These are phyloP conservation scores for Oryzias melastigma DNA, from an alignment of 2,113 vertebrate genomes.

Conservation along the genomic window DNA sequence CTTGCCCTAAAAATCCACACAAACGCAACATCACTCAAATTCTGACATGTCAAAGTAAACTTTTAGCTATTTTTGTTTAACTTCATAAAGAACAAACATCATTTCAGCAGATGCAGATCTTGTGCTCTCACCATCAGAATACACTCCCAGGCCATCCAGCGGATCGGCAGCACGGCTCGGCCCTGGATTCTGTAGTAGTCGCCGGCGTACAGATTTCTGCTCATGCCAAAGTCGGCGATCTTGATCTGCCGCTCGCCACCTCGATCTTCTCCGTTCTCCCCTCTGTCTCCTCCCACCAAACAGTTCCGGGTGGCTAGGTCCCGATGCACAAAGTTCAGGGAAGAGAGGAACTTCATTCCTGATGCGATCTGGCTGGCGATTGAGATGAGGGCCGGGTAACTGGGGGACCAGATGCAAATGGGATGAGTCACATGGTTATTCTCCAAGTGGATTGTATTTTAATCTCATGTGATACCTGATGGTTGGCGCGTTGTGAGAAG, in stretches of 20 bases:
- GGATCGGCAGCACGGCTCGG: conserved; percentile 89
- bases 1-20: conserved; percentile 79
- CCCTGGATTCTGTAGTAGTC: conserved; percentile 94
- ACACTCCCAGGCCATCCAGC: conserved; percentile 97
- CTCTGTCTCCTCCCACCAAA: conserved; percentile 84
- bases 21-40: background rate
- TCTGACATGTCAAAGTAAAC: no score
- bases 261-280: conserved; percentile 61
- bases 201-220: conserved; percentile 87
- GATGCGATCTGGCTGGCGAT: conserved; percentile 91
- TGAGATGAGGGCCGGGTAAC: conserved; percentile 85
- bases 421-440: background rate
- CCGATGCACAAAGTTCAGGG: conserved; percentile 90
- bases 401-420: conserved; percentile 37
- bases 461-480: conserved; percentile 77
- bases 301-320: conserved; percentile 92
- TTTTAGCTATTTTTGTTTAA: no score
- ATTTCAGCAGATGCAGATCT: background rate
- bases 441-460: background rate
- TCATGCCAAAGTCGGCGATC: conserved; percentile 94
- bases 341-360: conserved; percentile 90
- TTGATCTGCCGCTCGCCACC: conserved; percentile 88
- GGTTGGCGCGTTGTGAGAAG: conserved; percentile 74
- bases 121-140: conserved; percentile 86
- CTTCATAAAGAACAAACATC: no score